Evolutionary conservation across 1,140 invertebrate genomes (phyloP).

Genomic region (Gryon sp.): DNA sequence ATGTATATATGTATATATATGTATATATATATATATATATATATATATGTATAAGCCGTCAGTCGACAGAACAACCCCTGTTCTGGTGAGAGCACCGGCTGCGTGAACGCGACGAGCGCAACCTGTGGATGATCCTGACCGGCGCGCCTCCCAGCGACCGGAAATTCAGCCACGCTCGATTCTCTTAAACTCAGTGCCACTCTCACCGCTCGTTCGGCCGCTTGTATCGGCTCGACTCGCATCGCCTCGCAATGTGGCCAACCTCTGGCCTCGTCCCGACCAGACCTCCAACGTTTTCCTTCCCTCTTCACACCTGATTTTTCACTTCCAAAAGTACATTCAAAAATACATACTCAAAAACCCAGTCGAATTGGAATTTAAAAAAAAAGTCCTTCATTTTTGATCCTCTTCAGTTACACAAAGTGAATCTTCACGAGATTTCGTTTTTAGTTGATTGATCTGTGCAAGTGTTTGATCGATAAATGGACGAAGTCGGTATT

Average conservation of each 20-base stretch:
- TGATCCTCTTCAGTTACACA: too few relatives aligned
- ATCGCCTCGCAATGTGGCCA: conserved; percentile 62
- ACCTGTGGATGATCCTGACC: conserved; percentile 79
- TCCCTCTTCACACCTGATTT: neutral
- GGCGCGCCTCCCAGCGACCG: conserved; percentile 71
- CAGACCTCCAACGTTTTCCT: neutral
- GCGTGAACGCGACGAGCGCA: conserved; percentile 73
- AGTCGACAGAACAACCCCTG: conserved; percentile 14
- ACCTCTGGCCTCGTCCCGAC: conserved; percentile 4
- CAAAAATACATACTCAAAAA: too few relatives aligned
- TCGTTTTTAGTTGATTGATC: too few relatives aligned
- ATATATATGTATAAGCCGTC: neutral
- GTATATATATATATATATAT: neutral
- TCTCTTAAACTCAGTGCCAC: conserved; percentile 73
- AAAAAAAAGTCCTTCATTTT: too few relatives aligned
- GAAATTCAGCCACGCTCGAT: conserved; percentile 72
- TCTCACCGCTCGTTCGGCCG: conserved; percentile 72
- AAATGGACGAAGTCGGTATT: neutral
- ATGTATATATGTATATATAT: too few relatives aligned
- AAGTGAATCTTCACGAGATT: too few relatives aligned
- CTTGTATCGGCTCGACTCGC: conserved; percentile 47
- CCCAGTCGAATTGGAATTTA: too few relatives aligned
- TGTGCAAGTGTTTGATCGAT: conserved; percentile 1
- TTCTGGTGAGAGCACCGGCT: conserved; percentile 32
- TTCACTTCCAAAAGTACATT: neutral